Evolutionary conservation across 2,888 invertebrate genomes (phyloP).

Genomic region (Eugnorisma glareosa): DNA sequence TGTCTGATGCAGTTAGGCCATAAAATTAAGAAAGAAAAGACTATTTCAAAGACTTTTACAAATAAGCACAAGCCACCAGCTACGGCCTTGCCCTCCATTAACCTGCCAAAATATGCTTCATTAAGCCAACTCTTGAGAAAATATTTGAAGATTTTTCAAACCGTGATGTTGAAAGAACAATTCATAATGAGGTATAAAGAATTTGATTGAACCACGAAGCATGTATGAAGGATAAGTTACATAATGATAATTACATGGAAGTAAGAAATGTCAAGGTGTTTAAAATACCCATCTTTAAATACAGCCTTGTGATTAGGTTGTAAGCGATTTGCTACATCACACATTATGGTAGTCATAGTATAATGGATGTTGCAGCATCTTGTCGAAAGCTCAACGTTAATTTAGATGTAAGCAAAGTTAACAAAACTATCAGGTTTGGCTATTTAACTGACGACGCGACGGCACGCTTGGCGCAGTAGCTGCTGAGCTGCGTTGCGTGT

Average conservation of each 20-base stretch:
- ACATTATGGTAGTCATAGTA: constrained; percentile 4
- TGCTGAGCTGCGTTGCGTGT: too few species aligned
- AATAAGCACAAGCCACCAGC: constrained; percentile 10
- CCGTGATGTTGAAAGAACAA: constrained; percentile 45
- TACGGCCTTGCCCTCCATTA: constrained; percentile 23
- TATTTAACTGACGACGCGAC: not conserved
- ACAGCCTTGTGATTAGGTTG: constrained; percentile 55
- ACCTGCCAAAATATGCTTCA: constrained; percentile 36
- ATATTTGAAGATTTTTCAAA: constrained; percentile 44
- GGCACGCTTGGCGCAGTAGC: not conserved
- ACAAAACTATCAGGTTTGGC: not conserved
- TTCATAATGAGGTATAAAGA: constrained; percentile 55
- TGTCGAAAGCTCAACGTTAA: not conserved
- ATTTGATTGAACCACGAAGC: constrained; percentile 44
- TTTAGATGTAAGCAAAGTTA: constrained; percentile 2
- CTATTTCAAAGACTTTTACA: not conserved
- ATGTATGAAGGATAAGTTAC: constrained; percentile 54
- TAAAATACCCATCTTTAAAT: constrained; percentile 58
- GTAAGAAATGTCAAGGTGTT: constrained; percentile 64
- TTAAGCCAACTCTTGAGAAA: constrained; percentile 43
- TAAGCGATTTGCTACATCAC: constrained; percentile 40
- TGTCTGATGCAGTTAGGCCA: not conserved
- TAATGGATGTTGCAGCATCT: constrained; percentile 19
- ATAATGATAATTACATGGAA: constrained; percentile 57
- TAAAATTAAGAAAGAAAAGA: not conserved